Evolutionary conservation across 2,113 vertebrate species (phyloP).

Genomic region (Phasianus colchicus): DNA sequence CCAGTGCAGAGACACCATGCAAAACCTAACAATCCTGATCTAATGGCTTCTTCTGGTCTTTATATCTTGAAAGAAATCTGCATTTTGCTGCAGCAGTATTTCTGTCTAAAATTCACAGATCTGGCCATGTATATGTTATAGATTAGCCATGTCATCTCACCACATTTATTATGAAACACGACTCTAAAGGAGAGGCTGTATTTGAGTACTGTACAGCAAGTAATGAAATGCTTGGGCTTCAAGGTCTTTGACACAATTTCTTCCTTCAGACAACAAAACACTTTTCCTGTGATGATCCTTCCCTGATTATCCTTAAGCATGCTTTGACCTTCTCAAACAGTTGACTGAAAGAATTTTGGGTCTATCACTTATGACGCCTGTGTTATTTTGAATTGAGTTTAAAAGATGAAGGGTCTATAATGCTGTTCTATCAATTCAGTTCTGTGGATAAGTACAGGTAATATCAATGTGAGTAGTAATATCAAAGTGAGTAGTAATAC

Average conservation of each 20-base stretch:
- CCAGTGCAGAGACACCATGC: background rate
- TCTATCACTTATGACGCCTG: background rate
- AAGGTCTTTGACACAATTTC: background rate
- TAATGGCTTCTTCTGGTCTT: background rate
- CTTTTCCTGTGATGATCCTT: background rate
- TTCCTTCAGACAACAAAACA: background rate
- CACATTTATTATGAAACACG: background rate
- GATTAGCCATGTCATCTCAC: background rate
- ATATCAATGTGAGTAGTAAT: background rate
- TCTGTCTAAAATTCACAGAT: background rate
- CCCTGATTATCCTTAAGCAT: background rate
- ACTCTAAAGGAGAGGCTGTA: background rate
- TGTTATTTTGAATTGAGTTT: background rate
- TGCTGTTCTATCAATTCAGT: background rate
- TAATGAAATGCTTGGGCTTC: background rate
- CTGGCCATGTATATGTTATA: background rate
- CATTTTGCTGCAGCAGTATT: background rate
- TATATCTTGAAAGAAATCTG: background rate
- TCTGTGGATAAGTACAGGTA: background rate
- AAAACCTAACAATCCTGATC: background rate
- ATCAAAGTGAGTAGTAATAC: background rate
- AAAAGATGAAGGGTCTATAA: background rate
- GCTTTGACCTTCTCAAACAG: rapidly evolving
- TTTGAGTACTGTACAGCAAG: background rate
- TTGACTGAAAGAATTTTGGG: background rate